Evolutionary conservation across 1,140 invertebrate species (phyloP), one percentile per base, ranked within the genome.

Genomic region (Druon quercuslanigerum): DNA sequence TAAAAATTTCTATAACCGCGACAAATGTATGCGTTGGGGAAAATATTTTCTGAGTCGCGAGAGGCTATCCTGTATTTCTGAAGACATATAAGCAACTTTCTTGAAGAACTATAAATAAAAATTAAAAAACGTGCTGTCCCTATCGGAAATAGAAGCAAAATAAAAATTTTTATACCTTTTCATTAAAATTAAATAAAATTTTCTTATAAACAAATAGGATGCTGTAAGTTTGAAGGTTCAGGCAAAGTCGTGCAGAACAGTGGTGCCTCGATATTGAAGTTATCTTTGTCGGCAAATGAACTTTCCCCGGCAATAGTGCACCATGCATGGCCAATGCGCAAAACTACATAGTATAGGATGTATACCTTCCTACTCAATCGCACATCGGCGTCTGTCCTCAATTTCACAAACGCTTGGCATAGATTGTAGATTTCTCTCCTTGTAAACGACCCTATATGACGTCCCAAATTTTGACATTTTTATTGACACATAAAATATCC

Each of bases 401-500:
- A 88, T 89, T 89, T 88, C 87, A 87, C 87, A 86, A 89, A 86
- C 83, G 83, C 85, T 87, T 86, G 86, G 84, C 87, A 87, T 86
- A 88, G 85, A 88, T 87, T 84, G 83, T 80, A 82, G 80, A 89
- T 89, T 89, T 89, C 87, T 86, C 87, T 82, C 82, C 66, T 72
- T 75, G 52, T 73, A 6, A 46, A 46, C 40, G 40, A 46, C 4
- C 40, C 40, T 46, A 7, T 46, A 46, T 46, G 9, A 9, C 40
- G 11, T 46, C 9, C 40, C 40, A 11, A 46, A 46, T 46, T 8
- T 46, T 46, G 40, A 46, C 40, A 9, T 46, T 46, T 46, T 46
- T 46, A 46, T 46, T 46, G 40, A 46, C 40, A 9, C 40, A 46
- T 46, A 9, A 46, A 46, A 2, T 46, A 46, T 46, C 7, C 7